A percentile compares a stretch with the other conserved stretches of the same genome.
Evolutionary conservation across 2,113 vertebrate species (phyloP).

Genomic region (Corythornis madagascariensis): DNA sequence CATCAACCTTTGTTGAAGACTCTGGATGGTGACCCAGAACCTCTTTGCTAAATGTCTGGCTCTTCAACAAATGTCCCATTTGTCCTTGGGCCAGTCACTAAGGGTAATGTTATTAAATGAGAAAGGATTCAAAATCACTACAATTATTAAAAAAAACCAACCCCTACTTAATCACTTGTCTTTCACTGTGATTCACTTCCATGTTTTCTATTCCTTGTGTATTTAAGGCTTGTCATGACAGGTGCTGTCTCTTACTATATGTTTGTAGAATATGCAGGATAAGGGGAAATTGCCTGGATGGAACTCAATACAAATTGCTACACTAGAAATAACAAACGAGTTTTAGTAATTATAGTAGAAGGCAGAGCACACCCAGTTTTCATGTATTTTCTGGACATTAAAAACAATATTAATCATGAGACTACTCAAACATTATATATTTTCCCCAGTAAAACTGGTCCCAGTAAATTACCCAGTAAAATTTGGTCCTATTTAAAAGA

Average conservation of each 20-base stretch:
- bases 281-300: constrained; percentile 25
- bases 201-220: constrained; percentile 31
- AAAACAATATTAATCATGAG: not conserved
- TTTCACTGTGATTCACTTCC: constrained; percentile 37
- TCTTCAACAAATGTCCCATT: not conserved
- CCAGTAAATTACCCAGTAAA: too few species aligned
- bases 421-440: not conserved
- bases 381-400: not conserved
- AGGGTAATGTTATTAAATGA: not conserved
- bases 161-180: not conserved
- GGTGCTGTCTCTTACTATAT: constrained; percentile 22
- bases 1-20: not conserved
- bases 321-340: constrained; percentile 26
- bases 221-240: constrained; percentile 43
- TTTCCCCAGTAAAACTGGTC: not conserved
- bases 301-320: constrained; percentile 29
- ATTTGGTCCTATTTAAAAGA: too few species aligned
- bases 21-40: not conserved
- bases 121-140: constrained; percentile 1
- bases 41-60: not conserved
- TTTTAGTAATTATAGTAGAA: constrained; percentile 33
- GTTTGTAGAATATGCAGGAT: constrained; percentile 30
- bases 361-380: not conserved
- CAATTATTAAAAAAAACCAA: not conserved
- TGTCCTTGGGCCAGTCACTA: not conserved